Percentiles rank a stretch among this genome's conserved stretches.
These are phyloP conservation scores for Yoshiicerus persimilis DNA, from an alignment of 1,140 invertebrate genomes.

Conservation along the genomic window DNA sequence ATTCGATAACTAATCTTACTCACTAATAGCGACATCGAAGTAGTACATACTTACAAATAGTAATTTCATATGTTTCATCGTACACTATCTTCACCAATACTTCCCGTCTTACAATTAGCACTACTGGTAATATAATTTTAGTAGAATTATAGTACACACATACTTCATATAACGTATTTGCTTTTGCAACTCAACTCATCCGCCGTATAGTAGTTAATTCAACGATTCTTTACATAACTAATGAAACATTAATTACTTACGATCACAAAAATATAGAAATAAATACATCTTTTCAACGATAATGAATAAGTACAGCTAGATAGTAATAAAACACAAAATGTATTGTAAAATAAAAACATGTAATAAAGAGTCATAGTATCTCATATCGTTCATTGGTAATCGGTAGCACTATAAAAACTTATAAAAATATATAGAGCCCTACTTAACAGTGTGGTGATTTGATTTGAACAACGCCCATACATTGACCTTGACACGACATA, in stretches of 20 bases:
- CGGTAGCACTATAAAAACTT: conserved; percentile 16
- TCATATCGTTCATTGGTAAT: conserved; percentile 18
- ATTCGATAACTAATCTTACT: background rate
- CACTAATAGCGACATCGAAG: background rate
- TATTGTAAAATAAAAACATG: background rate
- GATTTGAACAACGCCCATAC: background rate
- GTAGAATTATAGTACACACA: background rate
- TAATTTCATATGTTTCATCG: background rate
- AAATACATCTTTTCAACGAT: conserved; percentile 5
- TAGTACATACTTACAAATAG: background rate
- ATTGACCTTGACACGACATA: background rate
- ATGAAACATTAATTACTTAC: background rate
- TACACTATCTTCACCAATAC: background rate
- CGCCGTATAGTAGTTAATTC: background rate
- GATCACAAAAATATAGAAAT: conserved; percentile 23
- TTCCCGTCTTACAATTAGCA: background rate
- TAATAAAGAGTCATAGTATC: background rate
- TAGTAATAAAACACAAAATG: background rate
- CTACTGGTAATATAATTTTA: background rate
- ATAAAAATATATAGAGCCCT: conserved; percentile 18
- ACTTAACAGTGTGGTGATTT: background rate
- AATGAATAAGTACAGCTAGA: background rate
- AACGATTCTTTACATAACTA: background rate
- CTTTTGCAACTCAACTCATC: background rate
- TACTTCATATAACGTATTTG: background rate